Percentiles rank a stretch among this genome's conserved stretches.
Conservation (phyloP, 2,113 vertebrate species). For the Spheniscus mendiculus region DNA sequence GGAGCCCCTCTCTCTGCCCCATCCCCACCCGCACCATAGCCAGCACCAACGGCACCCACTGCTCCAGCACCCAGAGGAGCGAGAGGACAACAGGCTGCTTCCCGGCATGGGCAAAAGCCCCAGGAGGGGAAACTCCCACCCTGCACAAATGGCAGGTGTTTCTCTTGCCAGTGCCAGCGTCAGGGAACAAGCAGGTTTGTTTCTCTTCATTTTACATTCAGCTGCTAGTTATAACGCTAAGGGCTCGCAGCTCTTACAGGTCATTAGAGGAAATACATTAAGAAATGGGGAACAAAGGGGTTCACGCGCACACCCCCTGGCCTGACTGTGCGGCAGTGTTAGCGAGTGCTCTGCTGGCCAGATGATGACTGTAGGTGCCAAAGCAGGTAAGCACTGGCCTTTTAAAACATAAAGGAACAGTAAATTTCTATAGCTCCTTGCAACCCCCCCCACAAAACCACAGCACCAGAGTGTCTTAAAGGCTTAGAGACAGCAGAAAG, state of each 20-base stretch:
- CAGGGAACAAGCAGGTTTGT: background rate
- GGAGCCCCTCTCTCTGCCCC: background rate
- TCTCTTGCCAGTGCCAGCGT: rapidly evolving
- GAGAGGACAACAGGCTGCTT: rapidly evolving
- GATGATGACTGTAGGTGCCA: rapidly evolving
- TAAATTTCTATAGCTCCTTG: background rate
- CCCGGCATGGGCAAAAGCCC: background rate
- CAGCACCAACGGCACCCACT: background rate
- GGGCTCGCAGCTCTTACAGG: background rate
- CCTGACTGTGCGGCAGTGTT: rapidly evolving
- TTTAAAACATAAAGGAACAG: background rate
- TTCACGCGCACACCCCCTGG: rapidly evolving
- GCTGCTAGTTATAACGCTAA: background rate
- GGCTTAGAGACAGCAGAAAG: background rate
- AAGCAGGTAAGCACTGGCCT: background rate
- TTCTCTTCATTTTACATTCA: background rate
- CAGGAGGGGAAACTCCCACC: too few relatives aligned
- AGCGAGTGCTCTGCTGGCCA: background rate
- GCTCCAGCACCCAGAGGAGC: background rate
- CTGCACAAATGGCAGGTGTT: background rate
- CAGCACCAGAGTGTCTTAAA: background rate
- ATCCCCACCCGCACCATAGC: background rate
- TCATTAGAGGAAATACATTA: background rate
- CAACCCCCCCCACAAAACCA: background rate
- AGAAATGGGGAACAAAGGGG: rapidly evolving